Base-by-base conservation (phyloP, 2,888 invertebrate genomes). In the Eulithis prunata region DNA sequence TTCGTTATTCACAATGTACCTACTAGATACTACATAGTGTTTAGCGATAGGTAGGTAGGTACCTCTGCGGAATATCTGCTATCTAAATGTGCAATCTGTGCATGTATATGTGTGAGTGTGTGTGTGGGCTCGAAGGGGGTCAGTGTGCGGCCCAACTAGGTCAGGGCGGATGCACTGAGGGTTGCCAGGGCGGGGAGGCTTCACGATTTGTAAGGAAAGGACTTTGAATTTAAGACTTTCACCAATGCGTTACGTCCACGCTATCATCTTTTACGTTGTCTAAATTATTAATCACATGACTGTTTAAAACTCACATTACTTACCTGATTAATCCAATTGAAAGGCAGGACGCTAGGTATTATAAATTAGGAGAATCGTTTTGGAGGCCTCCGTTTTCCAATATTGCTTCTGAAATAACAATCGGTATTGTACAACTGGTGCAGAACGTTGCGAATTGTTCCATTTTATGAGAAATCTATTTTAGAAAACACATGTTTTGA, bases 131-230 rank as follows among this genome's bases (percentile, higher is more conserved):
- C 70, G 73, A 84, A 82, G 68, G 80, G 79, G 87, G 88, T 88
- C 87, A 86, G 78, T 88, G 89, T 89, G 88, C 87, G 84, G 83
- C 76, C 81, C 83, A 92, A 91, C 78, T 90, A 82, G 92, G 92
- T 91, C 92, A 92, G 85, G 86, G 89, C 83, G 86, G 85, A 85
- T 86, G 89, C 88, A 86, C 69, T 75, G 57, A 38, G 62, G 56
- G 71, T 68, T 70, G 69, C 73, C 71, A 71, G 59, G 0, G 7
- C 3, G 4, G 7, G 5, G 3, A 0, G 11, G 11, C 6, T 43
- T 28, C 49, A 14, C 61, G 3, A 6, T 28, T 8, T 13, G 3
- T 28, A 8, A 7, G 64, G 51, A 43, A 43, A 28, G 46, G 2
- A 14, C 5, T 47, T 38, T n/a, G 12, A n/a, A n/a, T 7, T 5